Evolutionary conservation across 2,888 invertebrate genomes (phyloP), one percentile per base, ranked within the genome.

Genomic region (Drosophila greeni): DNA sequence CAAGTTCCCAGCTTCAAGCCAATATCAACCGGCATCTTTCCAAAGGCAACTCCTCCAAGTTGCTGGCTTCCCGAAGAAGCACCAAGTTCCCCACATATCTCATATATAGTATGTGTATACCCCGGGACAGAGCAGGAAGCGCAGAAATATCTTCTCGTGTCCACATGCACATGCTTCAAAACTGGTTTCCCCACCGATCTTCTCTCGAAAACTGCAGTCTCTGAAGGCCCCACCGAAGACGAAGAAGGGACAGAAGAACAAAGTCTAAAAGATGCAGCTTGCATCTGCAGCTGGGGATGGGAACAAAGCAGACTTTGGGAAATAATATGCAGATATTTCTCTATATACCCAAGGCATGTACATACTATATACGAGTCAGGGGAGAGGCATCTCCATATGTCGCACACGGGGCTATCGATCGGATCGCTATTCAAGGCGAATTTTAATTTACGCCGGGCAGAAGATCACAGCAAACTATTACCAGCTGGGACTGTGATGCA

Each of bases 151-250:
- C 66, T 57, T 66, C 40, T 53, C 42, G 40, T 52, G 66, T 60
- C 59, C 59, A 60, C 56, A 64, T 65, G 49, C 65, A 61, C 64
- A 62, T 65, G 55, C 42, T 6, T 60, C 36, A 39, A 66, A 69
- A 68, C 68, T 66, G 67, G 68, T 68, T 67, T 68, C 45, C 55
- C 55, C 51, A 33, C 24, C 58, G 26, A 54, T 23, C 36, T 59
- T 42, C 24, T 58, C 43, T 12, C 45, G 37, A 31, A 43, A 60
- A 57, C 37, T 58, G 56, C 57, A 47, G n/a, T n/a, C n/a, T n/a
- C n/a, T n/a, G n/a, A 3, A 40, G n/a, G 40, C 40, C 40, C 40
- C 40, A n/a, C 14, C n/a, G 9, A 11, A 42, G 23, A 14, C 23
- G 36, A 49, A 59, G 57, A 59, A 54, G 58, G 54, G 36, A 59